Conservation (phyloP, 2,888 invertebrate genomes). For the Drosophila helvetica region DNA sequence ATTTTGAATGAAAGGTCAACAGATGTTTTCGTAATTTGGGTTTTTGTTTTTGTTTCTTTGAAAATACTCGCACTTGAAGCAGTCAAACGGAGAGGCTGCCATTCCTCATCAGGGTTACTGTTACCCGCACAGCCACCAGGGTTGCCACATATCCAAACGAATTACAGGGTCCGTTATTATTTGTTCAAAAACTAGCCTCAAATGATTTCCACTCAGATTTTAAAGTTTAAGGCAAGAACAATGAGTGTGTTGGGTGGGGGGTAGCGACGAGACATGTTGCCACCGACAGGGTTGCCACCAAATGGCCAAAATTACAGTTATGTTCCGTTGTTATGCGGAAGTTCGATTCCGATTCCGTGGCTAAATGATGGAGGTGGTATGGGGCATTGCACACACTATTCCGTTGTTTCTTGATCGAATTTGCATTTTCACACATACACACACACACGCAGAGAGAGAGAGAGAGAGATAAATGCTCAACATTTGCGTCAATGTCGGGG, state of each 20-base stretch:
- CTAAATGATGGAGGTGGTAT: too few species aligned
- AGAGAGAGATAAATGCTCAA: constrained; percentile 16
- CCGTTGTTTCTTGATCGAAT: constrained; percentile 10
- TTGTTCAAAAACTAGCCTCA: background rate
- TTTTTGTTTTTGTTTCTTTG: too few species aligned
- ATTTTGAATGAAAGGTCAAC: constrained; percentile 14
- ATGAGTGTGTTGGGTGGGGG: background rate
- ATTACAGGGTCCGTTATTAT: background rate
- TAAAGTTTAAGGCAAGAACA: background rate
- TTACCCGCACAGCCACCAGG: background rate
- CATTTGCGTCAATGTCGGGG: constrained; percentile 69
- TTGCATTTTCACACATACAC: constrained; percentile 18
- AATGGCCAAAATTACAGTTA: too few species aligned
- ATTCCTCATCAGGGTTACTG: background rate
- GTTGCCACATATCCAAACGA: background rate
- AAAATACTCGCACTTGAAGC: too few species aligned
- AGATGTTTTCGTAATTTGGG: too few species aligned
- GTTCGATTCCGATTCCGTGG: constrained; percentile 6
- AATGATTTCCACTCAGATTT: background rate
- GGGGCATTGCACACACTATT: background rate
- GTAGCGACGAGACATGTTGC: too few species aligned
- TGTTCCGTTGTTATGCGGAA: constrained; percentile 14
- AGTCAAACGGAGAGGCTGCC: too few species aligned
- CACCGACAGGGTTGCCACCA: background rate
- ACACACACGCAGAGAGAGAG: constrained; percentile 1